phyloP scores from a whole-genome alignment of 2,113 vertebrate genomes.

The Cinclus mexicanus region DNA sequence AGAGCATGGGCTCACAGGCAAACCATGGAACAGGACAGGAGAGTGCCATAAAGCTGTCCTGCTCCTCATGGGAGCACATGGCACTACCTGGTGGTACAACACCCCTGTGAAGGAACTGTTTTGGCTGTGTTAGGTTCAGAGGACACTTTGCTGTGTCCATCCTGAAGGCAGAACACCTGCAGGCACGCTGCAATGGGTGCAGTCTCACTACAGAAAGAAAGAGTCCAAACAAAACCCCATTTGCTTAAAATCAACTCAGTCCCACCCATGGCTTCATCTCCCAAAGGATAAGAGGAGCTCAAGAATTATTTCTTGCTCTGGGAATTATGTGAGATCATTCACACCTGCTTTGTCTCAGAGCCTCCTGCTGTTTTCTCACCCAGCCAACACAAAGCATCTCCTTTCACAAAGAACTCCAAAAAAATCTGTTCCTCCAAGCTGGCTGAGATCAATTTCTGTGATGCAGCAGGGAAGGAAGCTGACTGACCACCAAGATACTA shows the following conservation, averaged over 20 bases:
- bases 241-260: not conserved
- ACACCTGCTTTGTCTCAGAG: not conserved
- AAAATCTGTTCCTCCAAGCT: not conserved
- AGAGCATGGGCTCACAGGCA: not conserved
- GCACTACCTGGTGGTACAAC: not conserved
- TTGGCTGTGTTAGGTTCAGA: not conserved
- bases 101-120: not conserved
- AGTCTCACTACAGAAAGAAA: not conserved
- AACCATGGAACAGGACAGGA: not conserved
- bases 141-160: too few species aligned
- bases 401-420: not conserved
- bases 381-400: not conserved
- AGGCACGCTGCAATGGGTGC: not conserved
- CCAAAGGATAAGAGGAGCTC: not conserved
- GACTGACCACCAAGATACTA: not conserved
- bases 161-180: not conserved
- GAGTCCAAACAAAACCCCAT: not conserved
- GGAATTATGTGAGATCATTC: not conserved
- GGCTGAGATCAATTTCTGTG: not conserved
- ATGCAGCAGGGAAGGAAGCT: slow-evolving; percentile 4
- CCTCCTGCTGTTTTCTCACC: not conserved
- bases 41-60: not conserved
- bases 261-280: not conserved
- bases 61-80: rapidly evolving
- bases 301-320: not conserved